Base-by-base conservation (phyloP, 2,888 invertebrate species). In the Thymelicus acteon region DNA sequence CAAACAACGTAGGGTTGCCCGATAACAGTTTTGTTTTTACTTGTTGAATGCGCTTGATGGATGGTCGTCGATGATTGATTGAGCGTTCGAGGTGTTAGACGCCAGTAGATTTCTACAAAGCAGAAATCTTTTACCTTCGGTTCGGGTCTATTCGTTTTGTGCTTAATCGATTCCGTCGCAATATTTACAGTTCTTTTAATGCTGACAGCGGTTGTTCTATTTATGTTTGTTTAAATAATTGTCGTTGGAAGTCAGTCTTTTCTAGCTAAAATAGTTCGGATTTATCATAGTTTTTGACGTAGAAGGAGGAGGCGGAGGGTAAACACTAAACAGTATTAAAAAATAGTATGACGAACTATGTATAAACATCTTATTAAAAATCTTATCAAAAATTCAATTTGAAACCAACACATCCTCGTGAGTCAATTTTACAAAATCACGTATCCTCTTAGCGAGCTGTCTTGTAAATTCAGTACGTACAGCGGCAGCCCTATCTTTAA, bases 21-120 rank as follows among this genome's bases (percentile, higher is more conserved):
- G 89, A 88, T 89, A 90, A 86, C 88, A 87, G 81, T 90, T 91
- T 92, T 91, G 92, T 93, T 93, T 92, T 92, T 92, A 93, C 93
- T 92, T 93, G 93, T 93, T 93, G 93, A 92, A 91, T 89, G 85
- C 71, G 60, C 85, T 88, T 92, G 92, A 93, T 92, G 87, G 91
- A 92, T 92, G 90, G 88, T 87, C 80, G 80, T 61, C 80, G 84
- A 92, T 92, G 92, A 93, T 93, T 90, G 92, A 93, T 93, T 83
- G 82, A 79, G 74, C 80, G 79, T 80, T 86, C 78, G 78, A 80
- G 83, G 78, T 83, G 79, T 87, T 82, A 83, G 65, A 82, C 82
- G 83, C 81, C 85, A 84, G 88, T 88, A 87, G 88, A 87, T 86
- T 88, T 86, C 80, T 75, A 82, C 81, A 85, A 83, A 81, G 77